These are phyloP conservation scores for Sinentomon sp. DNA, from an alignment of 2,888 invertebrate species.

Conservation along the genomic window DNA sequence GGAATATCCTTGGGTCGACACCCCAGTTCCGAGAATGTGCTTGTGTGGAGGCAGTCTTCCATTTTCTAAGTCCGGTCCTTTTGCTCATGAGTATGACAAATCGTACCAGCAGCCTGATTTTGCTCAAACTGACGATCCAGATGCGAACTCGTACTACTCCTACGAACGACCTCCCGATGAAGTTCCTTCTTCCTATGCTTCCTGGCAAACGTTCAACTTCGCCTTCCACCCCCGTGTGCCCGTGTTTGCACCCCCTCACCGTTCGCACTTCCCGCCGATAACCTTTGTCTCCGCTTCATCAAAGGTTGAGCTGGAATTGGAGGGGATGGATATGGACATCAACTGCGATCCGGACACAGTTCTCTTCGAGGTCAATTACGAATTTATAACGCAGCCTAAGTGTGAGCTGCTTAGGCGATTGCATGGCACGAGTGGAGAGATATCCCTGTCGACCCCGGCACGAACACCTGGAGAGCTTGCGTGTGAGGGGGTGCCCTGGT, in stretches of 20 bases:
- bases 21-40: slow-evolving; percentile 40
- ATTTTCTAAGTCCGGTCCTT: too few species aligned
- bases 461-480: not conserved
- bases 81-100: too few species aligned
- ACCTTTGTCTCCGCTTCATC: slow-evolving; percentile 38
- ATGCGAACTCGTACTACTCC: too few species aligned
- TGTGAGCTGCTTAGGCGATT: slow-evolving; percentile 30
- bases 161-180: too few species aligned
- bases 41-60: slow-evolving; percentile 24
- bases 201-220: too few species aligned
- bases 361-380: slow-evolving; percentile 32
- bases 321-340: slow-evolving; percentile 47
- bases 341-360: slow-evolving; percentile 52
- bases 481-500: too few species aligned
- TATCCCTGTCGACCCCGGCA: slow-evolving; percentile 32
- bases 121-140: too few species aligned
- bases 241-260: slow-evolving; percentile 46
- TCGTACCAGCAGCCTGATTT: too few species aligned
- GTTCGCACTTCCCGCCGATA: slow-evolving; percentile 32
- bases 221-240: too few species aligned
- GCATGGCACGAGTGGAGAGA: slow-evolving; percentile 42
- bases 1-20: slow-evolving; percentile 39
- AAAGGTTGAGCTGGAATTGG: slow-evolving; percentile 41
- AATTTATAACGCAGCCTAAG: slow-evolving; percentile 18
- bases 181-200: too few species aligned